Base-by-base conservation (phyloP, 2,888 invertebrate genomes). In the Phrixothrix hirtus region DNA sequence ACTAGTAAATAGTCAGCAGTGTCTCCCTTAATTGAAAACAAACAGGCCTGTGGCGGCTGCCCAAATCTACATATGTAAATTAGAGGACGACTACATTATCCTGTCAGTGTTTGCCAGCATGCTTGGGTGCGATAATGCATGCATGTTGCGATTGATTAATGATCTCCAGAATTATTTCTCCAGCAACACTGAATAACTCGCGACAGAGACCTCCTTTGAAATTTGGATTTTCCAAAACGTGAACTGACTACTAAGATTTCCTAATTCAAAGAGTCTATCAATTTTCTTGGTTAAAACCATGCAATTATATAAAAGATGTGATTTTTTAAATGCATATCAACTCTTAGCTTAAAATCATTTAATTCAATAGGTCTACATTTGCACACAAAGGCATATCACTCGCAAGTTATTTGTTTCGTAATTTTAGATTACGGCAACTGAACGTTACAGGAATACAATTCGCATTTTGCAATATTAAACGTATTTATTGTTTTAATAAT, bases 21-120 rank as follows among this genome's bases (percentile, higher is more conserved):
- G 57, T 62, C 62, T 57, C 48, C 44, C 57, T 59, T 59, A 62
- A 62, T 62, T 62, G 62, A 62, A 60, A 60, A 60, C 56, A 62
- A 62, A 62, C 60, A 62, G 57, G 42, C 55, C 49, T 52, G 53
- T 52, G 56, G 56, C 38, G 47, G 57, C 45, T 41, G 42, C 44
- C 52, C 57, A 49, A 61, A 61, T 61, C 61, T 58, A 57, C 61
- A 61, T 60, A 60, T 57, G 61, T 58, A 61, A 61, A 60, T 60
- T 59, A 55, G 53, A 61, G 57, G 57, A 58, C 47, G 53, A 53
- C 53, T 53, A 53, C 53, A 53, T 53, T 53, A 53, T 53, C 43
- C 38, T 53, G 41, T 55, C 59, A 54, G 55, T 59, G 57, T 62
- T 60, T 61, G 52, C 60, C 52, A 55, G 58, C 51, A 54, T 54